A percentile compares a stretch with the other conserved stretches of the same genome.
Conservation (phyloP, 2,113 vertebrate genomes). For the Machaerirhynchus nigripectus region DNA sequence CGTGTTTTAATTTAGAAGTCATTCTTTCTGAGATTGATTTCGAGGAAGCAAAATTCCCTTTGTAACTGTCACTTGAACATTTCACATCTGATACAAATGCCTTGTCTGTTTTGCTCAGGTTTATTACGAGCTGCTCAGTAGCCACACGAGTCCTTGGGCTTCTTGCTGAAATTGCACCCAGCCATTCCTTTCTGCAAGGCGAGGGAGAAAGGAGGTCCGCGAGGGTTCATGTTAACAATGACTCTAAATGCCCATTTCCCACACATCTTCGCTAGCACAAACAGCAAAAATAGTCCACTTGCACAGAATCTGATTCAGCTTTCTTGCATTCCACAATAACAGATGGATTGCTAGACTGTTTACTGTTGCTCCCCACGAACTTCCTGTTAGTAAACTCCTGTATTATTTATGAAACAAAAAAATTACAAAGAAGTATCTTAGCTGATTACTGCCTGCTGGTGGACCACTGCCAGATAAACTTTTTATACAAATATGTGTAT, state of each 20-base stretch:
- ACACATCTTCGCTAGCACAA: slow-evolving; percentile 57
- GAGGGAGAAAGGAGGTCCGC: not conserved
- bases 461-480: slow-evolving; percentile 64
- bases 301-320: slow-evolving; percentile 72
- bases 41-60: not conserved
- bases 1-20: not conserved
- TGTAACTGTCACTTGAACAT: not conserved
- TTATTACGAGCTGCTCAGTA: not conserved
- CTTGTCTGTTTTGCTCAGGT: not conserved
- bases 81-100: not conserved
- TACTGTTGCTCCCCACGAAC: slow-evolving; percentile 77
- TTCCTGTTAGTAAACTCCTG: slow-evolving; percentile 80
- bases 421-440: slow-evolving; percentile 73
- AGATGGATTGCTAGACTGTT: slow-evolving; percentile 80
- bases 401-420: slow-evolving; percentile 83
- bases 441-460: slow-evolving; percentile 71
- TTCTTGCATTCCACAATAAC: slow-evolving; percentile 74
- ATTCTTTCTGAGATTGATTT: not conserved
- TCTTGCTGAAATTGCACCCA: not conserved
- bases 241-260: slow-evolving; percentile 60
- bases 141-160: not conserved
- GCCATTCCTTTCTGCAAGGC: not conserved
- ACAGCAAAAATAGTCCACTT: slow-evolving; percentile 55
- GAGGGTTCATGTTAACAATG: slow-evolving; percentile 46
- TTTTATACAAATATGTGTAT: slow-evolving; percentile 15